Percentiles rank a stretch among this genome's conserved stretches.
Evolutionary conservation across 2,113 vertebrate genomes (phyloP).

Genomic region (Python bivittatus): DNA sequence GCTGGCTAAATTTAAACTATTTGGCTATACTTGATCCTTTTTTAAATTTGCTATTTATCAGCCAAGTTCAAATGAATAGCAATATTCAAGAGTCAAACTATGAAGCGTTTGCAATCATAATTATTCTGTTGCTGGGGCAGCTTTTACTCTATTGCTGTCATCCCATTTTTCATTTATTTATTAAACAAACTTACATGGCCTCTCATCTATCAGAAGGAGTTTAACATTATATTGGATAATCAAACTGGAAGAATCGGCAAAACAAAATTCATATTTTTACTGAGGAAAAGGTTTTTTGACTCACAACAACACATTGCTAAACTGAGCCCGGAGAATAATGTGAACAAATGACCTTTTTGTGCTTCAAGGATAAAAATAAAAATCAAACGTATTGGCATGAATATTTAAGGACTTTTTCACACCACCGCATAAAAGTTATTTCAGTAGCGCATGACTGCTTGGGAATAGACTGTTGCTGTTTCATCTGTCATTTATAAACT

Average conservation of each 20-base stretch:
- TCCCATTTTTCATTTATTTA: neutral
- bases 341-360: neutral
- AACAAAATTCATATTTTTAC: neutral
- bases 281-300: neutral
- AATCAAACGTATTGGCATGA: neutral
- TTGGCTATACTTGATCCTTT: neutral
- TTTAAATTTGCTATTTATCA: neutral
- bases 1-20: neutral
- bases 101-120: neutral
- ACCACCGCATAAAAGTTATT: neutral
- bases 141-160: neutral
- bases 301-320: neutral
- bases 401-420: neutral
- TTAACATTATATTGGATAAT: neutral
- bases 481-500: conserved; percentile 7
- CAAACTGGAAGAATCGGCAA: neutral
- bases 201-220: neutral
- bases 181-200: neutral
- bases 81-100: neutral
- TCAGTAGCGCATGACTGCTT: conserved; percentile 16
- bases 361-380: conserved; percentile 6
- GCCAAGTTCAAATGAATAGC: neutral
- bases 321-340: neutral
- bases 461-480: neutral
- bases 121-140: neutral